Evolutionary conservation across 2,888 invertebrate species (phyloP), one percentile per base, ranked within the genome.

Genomic region (Drepanosiphum platanoidis): DNA sequence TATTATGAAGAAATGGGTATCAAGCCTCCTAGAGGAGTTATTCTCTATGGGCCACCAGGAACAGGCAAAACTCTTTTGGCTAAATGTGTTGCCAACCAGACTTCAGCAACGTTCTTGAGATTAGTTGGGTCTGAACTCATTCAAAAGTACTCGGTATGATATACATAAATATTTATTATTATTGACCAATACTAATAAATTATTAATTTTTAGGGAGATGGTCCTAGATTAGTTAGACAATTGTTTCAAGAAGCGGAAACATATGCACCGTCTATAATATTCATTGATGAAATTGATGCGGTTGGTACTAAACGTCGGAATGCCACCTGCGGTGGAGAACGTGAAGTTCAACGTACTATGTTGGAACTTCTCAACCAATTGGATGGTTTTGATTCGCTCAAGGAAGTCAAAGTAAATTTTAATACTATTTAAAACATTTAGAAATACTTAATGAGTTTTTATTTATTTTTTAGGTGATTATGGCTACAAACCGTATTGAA

Each of bases 1-100:
- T 99, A 99, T 90, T 99, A 99, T 90, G 99, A 99, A 90, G 99
- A 99, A 91, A 99, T 99, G 99, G 99, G 99, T 74, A 99, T 99
- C 88, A 97, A 98, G 89, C 99, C 99, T 22, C 99, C 99, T 0
- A 99, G 99, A 90, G 99, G 99, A 88, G 99, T 99, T 0, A 99
- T 99, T 89, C 92, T 99, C 58, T 99, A 99, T 90, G 99, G 99
- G 0, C 95, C 96, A n/a, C 99, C 99, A 0, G 99, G 99, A 68
- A 99, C 99, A 32, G 99, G 99, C 78, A 99, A 99, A 91, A 99
- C 99, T 0, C 91, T 99, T 66, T 91, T 99, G 84, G 99, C 99
- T 13, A 99, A 99, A 91, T 99, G 99, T 34, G 99, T 99, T 0
- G 99, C 99, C 70, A 99, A 99, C 91, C 99, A 99, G 90, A 99